Percentiles rank a stretch among this genome's conserved stretches.
phyloP scores from a whole-genome alignment of 2,888 invertebrate species.

The Dryobotodes eremita region DNA sequence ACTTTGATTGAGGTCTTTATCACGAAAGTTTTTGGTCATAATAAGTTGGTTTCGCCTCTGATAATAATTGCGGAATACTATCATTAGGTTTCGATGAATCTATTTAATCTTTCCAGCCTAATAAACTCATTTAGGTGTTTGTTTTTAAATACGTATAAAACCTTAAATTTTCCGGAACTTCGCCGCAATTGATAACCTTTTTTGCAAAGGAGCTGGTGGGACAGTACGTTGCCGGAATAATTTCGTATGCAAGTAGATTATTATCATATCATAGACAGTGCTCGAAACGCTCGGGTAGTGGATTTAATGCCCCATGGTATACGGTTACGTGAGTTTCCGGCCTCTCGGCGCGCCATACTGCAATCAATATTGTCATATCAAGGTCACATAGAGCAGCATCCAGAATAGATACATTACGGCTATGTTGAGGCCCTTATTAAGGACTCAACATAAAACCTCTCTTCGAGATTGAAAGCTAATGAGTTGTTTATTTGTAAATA shows the following conservation, averaged over 20 bases:
- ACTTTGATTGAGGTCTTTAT: constrained; percentile 48
- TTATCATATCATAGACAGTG: constrained; percentile 38
- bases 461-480: not conserved
- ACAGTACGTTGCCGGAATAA: constrained; percentile 13
- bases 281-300: constrained; percentile 33
- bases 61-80: constrained; percentile 12
- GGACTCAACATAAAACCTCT: not conserved
- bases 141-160: not conserved
- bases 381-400: constrained; percentile 39
- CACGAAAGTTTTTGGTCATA: constrained; percentile 24
- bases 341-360: constrained; percentile 60
- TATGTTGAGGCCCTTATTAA: not conserved
- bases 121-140: too few species aligned
- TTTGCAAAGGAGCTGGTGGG: not conserved
- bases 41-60: constrained; percentile 2
- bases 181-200: not conserved
- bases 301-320: constrained; percentile 58
- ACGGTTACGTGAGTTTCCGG: constrained; percentile 65
- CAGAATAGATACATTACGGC: constrained; percentile 7
- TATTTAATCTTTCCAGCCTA: not conserved
- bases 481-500: not conserved
- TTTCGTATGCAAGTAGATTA: constrained; percentile 48
- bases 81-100: constrained; percentile 7
- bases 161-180: not conserved
- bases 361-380: constrained; percentile 67